These are phyloP conservation scores for Physocephala rufipes DNA, from an alignment of 2,888 invertebrate genomes.

Conservation along the genomic window DNA sequence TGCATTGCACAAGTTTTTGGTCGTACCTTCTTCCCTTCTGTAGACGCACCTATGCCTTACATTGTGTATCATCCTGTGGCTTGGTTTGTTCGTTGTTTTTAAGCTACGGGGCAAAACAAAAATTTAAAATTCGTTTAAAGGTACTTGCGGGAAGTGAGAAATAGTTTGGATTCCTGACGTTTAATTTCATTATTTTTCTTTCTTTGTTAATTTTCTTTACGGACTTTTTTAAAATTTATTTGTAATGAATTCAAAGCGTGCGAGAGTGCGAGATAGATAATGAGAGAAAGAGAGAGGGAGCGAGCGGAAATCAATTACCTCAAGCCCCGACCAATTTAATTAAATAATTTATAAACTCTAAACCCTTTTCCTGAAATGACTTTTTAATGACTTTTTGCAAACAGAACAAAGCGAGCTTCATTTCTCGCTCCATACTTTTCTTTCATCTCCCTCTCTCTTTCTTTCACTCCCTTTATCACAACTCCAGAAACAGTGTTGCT, in stretches of 20 bases:
- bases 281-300: too few relatives aligned
- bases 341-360: not conserved
- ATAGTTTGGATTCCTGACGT: not conserved
- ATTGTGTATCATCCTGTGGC: too few relatives aligned
- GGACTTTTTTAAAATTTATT: not conserved
- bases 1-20: too few relatives aligned
- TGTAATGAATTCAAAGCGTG: not conserved
- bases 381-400: not conserved
- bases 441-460: too few relatives aligned
- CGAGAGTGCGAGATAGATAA: too few relatives aligned
- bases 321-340: not conserved
- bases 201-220: not conserved
- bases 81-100: too few relatives aligned
- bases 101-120: too few relatives aligned
- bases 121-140: not conserved
- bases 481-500: not conserved
- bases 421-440: not conserved
- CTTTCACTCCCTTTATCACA: not conserved
- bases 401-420: not conserved
- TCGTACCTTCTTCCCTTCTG: too few relatives aligned
- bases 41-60: too few relatives aligned
- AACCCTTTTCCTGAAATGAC: not conserved
- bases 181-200: not conserved
- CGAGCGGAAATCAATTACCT: not conserved
- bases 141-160: not conserved